Evolutionary conservation across 2,888 invertebrate genomes (phyloP), one percentile per base, ranked within the genome.

Genomic region (Rhabditoides inermis): DNA sequence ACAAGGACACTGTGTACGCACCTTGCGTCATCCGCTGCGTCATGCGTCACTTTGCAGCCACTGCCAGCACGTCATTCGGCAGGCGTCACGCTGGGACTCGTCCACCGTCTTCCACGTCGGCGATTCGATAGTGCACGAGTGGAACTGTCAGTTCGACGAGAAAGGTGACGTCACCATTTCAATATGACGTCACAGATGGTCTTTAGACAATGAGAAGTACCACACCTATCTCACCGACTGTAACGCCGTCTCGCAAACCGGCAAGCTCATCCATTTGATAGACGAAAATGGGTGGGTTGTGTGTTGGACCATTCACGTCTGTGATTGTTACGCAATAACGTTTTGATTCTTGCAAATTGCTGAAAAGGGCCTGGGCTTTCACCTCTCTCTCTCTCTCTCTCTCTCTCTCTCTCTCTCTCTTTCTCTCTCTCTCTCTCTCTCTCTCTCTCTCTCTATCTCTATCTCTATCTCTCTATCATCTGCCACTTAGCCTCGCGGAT

Each of bases 121-220:
- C 2, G 66, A 66, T 51, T 50, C 62, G 3, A 56, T 66, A n/a
- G 64, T 66, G 18, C 66, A 66, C 47, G 64, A 66, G 25, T 66
- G 66, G 66, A 64, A 51, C 41, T 66, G 66, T 45, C 26, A 49
- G 28, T 37, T 60, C 18, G 56, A 58, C 12, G 41, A 46, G 28
- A 49, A 49, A 49, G 61, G 60, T 60, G 22, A 12, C 12, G 20
- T 35, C 15, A 6, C 37, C 40, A 22, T 26, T 45, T 6, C 4
- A 20, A 27, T 18, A 7, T 7, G 10, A 1, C 6, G 22, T 10
- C 23, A 48, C 12, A 12, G n/a, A 12, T 47, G 7, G 37, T 44
- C 22, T 27, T 42, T 44, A 61, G 61, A 59, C n/a, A 27, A 50
- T 30, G 59, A 53, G 22, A 53, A 55, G 45, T 58, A 52, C 7